Percentiles rank a stretch among this genome's conserved stretches.
Evolutionary conservation across 2,888 invertebrate species (phyloP).

Genomic region (Ormia ochracea): DNA sequence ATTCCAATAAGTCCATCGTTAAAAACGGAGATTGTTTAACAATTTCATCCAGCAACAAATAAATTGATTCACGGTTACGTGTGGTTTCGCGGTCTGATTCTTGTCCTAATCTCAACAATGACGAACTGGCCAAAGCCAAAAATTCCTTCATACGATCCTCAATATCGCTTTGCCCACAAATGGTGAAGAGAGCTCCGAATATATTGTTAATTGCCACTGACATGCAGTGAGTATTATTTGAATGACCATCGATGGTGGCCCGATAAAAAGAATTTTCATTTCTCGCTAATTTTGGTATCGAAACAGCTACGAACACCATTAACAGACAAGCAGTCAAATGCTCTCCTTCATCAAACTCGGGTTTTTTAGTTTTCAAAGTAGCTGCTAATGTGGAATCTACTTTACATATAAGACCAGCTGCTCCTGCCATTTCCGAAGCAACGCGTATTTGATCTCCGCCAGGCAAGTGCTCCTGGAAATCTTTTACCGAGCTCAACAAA

Average conservation of each 20-base stretch:
- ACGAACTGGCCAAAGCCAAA: constrained; percentile 93
- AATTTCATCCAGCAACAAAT: constrained; percentile 96
- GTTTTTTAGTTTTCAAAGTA: constrained; percentile 92
- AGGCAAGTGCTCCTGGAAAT: constrained; percentile 94
- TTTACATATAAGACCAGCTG: constrained; percentile 94
- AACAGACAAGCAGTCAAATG: constrained; percentile 94
- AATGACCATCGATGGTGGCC: constrained; percentile 92
- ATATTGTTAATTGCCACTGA: constrained; percentile 96
- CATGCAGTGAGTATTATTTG: constrained; percentile 99
- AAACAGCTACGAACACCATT: constrained; percentile 99
- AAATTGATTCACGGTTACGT: constrained; percentile 96
- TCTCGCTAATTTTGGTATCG: constrained; percentile 94
- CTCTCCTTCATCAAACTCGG: constrained; percentile 92
- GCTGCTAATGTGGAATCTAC: constrained; percentile 96
- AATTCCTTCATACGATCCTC: constrained; percentile 99
- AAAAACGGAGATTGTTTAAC: constrained; percentile 98
- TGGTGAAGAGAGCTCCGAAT: constrained; percentile 96
- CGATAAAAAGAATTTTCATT: constrained; percentile 93
- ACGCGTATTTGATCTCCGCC: constrained; percentile 92
- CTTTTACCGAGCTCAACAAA: constrained; percentile 93
- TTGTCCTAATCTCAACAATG: constrained; percentile 93
- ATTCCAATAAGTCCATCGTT: constrained; percentile 98
- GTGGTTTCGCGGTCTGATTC: constrained; percentile 96
- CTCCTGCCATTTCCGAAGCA: constrained; percentile 98
- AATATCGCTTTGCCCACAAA: constrained; percentile 96